phyloP scores from a whole-genome alignment of 2,888 invertebrate genomes.

The Stenchaetothrips biformis region DNA sequence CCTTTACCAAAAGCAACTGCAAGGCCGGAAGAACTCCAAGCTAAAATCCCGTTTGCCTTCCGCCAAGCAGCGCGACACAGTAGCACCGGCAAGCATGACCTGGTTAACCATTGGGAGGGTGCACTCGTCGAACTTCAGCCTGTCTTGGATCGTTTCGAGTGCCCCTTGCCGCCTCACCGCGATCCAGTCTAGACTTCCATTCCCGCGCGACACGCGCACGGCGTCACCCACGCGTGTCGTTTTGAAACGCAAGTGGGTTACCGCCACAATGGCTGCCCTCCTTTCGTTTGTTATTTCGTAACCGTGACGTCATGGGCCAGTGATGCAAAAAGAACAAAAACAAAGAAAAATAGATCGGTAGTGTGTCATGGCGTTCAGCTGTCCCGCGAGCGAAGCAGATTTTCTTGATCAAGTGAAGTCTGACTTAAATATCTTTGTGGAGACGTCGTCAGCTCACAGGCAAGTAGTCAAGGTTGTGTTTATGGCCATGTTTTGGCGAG shows the following conservation, averaged over 20 bases:
- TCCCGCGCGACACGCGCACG: too few species aligned
- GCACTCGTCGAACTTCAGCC: too few species aligned
- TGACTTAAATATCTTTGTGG: not conserved
- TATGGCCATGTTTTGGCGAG: not conserved
- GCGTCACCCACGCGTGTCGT: not conserved
- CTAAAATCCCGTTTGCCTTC: too few species aligned
- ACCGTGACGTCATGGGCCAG: conserved; percentile 22
- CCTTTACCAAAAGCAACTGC: too few species aligned
- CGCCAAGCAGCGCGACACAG: too few species aligned
- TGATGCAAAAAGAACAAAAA: conserved; percentile 10
- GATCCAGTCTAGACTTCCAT: too few species aligned
- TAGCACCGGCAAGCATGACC: too few species aligned
- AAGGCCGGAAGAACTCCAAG: too few species aligned
- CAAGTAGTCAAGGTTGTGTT: not conserved
- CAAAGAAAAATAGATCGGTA: not conserved
- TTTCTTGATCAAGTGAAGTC: not conserved
- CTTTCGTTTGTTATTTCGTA: conserved; percentile 23
- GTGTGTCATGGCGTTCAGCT: conserved; percentile 16
- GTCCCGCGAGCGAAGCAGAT: not conserved
- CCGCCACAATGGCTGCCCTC: not conserved
- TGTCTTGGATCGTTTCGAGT: too few species aligned
- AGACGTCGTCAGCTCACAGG: not conserved
- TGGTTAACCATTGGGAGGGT: too few species aligned
- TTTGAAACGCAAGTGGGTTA: not conserved
- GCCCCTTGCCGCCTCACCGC: too few species aligned